Conservation (phyloP, 2,888 invertebrate genomes). For the Oegoconia quadripuncta region DNA sequence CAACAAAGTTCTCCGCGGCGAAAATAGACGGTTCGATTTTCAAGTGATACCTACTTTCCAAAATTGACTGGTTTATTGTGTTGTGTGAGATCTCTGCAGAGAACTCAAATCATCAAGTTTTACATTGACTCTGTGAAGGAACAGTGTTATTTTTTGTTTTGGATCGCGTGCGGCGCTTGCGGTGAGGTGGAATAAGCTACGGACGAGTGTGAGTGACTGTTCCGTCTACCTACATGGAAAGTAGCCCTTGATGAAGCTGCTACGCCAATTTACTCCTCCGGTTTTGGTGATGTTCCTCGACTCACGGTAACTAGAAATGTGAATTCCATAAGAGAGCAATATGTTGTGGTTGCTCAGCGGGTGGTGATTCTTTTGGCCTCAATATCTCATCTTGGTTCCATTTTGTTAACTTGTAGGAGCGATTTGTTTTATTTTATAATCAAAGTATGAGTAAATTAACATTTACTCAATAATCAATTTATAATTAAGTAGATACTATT, state of each 20-base stretch:
- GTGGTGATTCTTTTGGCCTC: slow-evolving; percentile 68
- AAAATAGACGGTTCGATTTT: slow-evolving; percentile 57
- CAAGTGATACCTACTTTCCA: slow-evolving; percentile 55
- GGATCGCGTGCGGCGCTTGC: slow-evolving; percentile 71
- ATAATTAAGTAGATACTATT: no score
- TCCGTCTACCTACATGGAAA: slow-evolving; percentile 66
- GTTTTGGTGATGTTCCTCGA: slow-evolving; percentile 60
- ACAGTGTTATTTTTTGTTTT: slow-evolving; percentile 75
- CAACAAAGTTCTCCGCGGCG: slow-evolving; percentile 70
- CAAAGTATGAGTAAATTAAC: no score
- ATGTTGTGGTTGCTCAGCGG: slow-evolving; percentile 49
- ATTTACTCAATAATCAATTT: no score
- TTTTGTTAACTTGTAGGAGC: slow-evolving; percentile 51
- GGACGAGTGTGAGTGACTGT: slow-evolving; percentile 75
- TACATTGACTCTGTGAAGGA: slow-evolving; percentile 61
- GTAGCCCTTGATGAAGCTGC: slow-evolving; percentile 63
- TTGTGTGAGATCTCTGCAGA: slow-evolving; percentile 52
- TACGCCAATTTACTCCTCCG: slow-evolving; percentile 43
- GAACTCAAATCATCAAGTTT: slow-evolving; percentile 48
- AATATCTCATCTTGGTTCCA: slow-evolving; percentile 50
- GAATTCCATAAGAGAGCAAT: slow-evolving; percentile 36
- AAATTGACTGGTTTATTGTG: slow-evolving; percentile 64
- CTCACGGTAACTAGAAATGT: slow-evolving; percentile 66
- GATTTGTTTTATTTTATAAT: slow-evolving; percentile 38
- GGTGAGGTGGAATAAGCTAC: slow-evolving; percentile 51